Percentiles rank a stretch among this genome's conserved stretches.
phyloP scores from a whole-genome alignment of 2,797 vertebrate genomes.

The Gallinago solitaria region DNA sequence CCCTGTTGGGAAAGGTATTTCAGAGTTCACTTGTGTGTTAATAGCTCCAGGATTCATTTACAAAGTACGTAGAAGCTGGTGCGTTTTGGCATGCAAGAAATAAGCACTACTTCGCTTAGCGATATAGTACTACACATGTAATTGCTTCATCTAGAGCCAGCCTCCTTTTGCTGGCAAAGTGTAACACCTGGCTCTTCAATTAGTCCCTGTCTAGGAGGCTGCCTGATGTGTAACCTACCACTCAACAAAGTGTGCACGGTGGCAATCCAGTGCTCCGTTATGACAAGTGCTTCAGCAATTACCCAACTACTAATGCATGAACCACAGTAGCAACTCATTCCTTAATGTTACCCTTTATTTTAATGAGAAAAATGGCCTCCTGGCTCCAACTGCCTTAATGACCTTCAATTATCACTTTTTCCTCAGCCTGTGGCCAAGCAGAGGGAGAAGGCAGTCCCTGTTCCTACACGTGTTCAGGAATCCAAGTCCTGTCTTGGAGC shows the following conservation, averaged over 20 bases:
- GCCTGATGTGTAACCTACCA: background rate
- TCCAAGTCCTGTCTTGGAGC: background rate
- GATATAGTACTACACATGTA: background rate
- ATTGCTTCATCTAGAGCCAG: constrained; percentile 13
- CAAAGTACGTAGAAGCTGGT: background rate
- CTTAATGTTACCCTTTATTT: background rate
- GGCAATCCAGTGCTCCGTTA: background rate
- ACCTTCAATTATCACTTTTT: background rate
- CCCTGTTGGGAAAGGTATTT: background rate
- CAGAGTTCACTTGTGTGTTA: background rate
- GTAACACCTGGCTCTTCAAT: constrained; percentile 60
- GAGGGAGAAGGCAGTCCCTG: background rate
- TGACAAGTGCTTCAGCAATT: constrained; percentile 24
- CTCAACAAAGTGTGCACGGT: background rate
- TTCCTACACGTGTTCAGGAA: background rate
- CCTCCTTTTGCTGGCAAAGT: background rate
- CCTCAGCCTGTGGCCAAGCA: background rate
- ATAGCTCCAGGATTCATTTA: background rate
- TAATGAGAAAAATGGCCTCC: background rate
- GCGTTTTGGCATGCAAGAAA: background rate
- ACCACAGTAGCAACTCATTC: background rate
- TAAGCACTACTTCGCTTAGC: background rate
- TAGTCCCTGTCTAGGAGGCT: constrained; percentile 21
- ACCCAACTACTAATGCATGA: background rate
- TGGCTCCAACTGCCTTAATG: background rate